These are phyloP conservation scores for Oncorhynchus gorbuscha DNA, from an alignment of 2,113 vertebrate genomes.

Conservation along the genomic window DNA sequence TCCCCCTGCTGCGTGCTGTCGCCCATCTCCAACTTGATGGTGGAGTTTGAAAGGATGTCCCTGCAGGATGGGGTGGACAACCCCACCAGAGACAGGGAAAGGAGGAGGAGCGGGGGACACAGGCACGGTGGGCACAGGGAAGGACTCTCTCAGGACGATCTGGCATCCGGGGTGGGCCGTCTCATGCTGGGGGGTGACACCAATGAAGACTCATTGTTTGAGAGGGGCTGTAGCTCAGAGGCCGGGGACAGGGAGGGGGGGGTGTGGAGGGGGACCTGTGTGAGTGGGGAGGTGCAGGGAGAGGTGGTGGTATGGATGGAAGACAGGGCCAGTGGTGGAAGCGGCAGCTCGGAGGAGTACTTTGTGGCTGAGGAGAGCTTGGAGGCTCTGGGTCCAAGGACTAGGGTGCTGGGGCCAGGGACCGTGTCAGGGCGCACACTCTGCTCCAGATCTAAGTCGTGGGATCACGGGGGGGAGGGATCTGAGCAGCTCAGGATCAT, in stretches of 20 bases:
- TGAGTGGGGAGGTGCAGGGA: background rate
- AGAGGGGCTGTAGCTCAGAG: conserved; percentile 9
- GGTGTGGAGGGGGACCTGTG: conserved; percentile 25
- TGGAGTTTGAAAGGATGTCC: conserved; percentile 83
- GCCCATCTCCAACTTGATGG: conserved; percentile 79
- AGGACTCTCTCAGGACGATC: conserved; percentile 33
- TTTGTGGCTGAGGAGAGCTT: conserved; percentile 60
- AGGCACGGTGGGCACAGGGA: conserved; percentile 33
- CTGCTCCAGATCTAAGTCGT: conserved; percentile 63
- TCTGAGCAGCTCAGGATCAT: conserved; percentile 62
- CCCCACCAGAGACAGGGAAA: conserved; percentile 44
- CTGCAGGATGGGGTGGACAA: conserved; percentile 64
- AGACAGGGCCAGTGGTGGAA: conserved; percentile 52
- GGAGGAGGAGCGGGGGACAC: conserved; percentile 54
- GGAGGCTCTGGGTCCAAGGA: conserved; percentile 63
- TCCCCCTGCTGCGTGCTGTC: conserved; percentile 59
- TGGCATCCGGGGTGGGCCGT: conserved; percentile 51
- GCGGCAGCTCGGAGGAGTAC: conserved; percentile 62
- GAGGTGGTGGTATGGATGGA: background rate
- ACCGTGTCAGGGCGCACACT: conserved; percentile 49
- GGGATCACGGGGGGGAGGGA: conserved; percentile 63
- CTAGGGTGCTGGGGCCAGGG: conserved; percentile 50
- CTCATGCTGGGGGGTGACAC: conserved; percentile 50
- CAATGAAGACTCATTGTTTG: conserved; percentile 36
- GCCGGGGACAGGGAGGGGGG: conserved; percentile 30